These are phyloP conservation scores for Tetranychus truncatus DNA, from an alignment of 2,888 invertebrate species.

Conservation along the genomic window DNA sequence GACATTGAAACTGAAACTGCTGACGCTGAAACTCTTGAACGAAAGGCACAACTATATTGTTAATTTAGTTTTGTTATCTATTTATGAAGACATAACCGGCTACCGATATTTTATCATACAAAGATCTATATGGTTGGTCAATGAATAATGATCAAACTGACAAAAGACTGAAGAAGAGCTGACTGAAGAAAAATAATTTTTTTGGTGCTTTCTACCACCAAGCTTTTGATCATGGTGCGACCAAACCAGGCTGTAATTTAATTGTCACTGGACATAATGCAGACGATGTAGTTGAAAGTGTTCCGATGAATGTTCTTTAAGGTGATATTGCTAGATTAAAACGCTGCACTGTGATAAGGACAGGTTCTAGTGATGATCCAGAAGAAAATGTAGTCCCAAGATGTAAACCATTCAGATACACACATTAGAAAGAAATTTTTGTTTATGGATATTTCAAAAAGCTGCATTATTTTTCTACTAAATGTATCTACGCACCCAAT, in stretches of 20 bases:
- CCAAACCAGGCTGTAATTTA: constrained; percentile 64
- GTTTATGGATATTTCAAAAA: constrained; percentile 96
- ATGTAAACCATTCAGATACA: constrained; percentile 88
- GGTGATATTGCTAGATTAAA: constrained; percentile 85
- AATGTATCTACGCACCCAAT: constrained; percentile 95
- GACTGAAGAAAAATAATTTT: constrained; percentile 84
- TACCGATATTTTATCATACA: constrained; percentile 68
- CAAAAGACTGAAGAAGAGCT: too few species aligned
- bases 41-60: constrained; percentile 73
- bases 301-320: constrained; percentile 86
- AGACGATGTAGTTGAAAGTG: constrained; percentile 95
- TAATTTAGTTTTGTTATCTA: constrained; percentile 70
- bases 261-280: constrained; percentile 89
- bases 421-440: constrained; percentile 97
- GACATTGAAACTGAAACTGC: too few species aligned
- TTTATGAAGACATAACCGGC: constrained; percentile 93
- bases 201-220: constrained; percentile 59
- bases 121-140: constrained; percentile 93
- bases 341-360: constrained; percentile 73
- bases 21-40: constrained; percentile 80
- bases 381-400: constrained; percentile 57
- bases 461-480: constrained; percentile 91
- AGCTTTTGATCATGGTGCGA: constrained; percentile 84
- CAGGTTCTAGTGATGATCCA: constrained; percentile 42
- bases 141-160: constrained; percentile 73